These are phyloP conservation scores for Camelus bactrianus DNA, from an alignment of 2,113 vertebrate species.

Conservation along the genomic window DNA sequence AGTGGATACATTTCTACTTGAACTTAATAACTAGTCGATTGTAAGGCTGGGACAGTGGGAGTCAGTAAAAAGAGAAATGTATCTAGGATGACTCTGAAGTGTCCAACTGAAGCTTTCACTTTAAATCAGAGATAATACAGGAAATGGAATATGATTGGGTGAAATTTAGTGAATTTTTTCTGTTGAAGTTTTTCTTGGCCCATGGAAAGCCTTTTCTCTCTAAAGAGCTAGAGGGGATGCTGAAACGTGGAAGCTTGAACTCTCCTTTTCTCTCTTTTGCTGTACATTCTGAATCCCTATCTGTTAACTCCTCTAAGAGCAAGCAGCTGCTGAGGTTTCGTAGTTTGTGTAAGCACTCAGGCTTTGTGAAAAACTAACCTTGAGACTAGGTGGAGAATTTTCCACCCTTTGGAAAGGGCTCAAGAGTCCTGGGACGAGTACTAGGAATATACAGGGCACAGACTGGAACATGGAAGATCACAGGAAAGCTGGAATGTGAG, in stretches of 20 bases:
- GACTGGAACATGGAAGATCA: background rate
- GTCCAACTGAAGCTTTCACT: background rate
- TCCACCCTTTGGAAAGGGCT: background rate
- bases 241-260: background rate
- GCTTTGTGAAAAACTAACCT: background rate
- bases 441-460: background rate
- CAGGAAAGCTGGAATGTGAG: background rate
- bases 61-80: background rate
- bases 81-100: background rate
- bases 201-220: background rate
- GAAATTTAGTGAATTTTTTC: background rate
- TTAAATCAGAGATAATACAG: background rate
- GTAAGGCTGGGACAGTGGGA: background rate
- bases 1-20: background rate
- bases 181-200: background rate
- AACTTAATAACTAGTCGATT: background rate
- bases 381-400: background rate
- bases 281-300: background rate
- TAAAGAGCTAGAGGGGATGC: background rate
- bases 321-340: background rate
- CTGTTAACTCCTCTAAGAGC: accelerated
- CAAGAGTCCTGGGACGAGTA: background rate
- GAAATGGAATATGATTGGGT: background rate
- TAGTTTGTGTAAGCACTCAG: background rate
- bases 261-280: background rate